Percentiles rank a stretch among this genome's conserved stretches.
These are phyloP conservation scores for Scytalopus superciliaris DNA, from an alignment of 2,113 vertebrate genomes.

Conservation along the genomic window DNA sequence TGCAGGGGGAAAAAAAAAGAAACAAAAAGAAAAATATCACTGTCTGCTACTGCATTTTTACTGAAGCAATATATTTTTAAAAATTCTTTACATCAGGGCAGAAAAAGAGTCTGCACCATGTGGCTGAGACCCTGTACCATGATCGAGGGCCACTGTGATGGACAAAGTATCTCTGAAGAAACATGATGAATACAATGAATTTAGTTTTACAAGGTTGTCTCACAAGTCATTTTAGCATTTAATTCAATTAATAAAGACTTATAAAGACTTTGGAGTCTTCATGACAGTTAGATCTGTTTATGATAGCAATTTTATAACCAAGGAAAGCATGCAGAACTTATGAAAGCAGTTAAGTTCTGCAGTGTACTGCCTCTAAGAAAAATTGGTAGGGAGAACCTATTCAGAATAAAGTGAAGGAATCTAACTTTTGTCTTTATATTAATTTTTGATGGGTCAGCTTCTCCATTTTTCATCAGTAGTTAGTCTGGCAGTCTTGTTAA, in stretches of 20 bases:
- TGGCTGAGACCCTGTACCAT: not conserved
- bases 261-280: not conserved
- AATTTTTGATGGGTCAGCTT: not conserved
- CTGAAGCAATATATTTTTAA: not conserved
- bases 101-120: not conserved
- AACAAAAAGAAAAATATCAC: not conserved
- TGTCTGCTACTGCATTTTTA: not conserved
- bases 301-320: not conserved
- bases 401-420: not conserved
- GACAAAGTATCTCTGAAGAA: not conserved
- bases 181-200: not conserved
- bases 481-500: not conserved
- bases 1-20: not conserved
- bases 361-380: not conserved
- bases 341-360: not conserved
- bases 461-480: not conserved
- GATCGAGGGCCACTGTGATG: rapidly evolving
- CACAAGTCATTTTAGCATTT: not conserved
- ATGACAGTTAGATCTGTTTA: not conserved
- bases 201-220: not conserved
- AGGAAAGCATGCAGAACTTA: not conserved
- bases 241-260: not conserved
- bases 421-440: not conserved
- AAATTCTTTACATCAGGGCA: not conserved
- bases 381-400: not conserved